Percentiles rank a stretch among this genome's conserved stretches.
These are phyloP conservation scores for Penaeus chinensis DNA, from an alignment of 1,140 invertebrate species.

Conservation along the genomic window DNA sequence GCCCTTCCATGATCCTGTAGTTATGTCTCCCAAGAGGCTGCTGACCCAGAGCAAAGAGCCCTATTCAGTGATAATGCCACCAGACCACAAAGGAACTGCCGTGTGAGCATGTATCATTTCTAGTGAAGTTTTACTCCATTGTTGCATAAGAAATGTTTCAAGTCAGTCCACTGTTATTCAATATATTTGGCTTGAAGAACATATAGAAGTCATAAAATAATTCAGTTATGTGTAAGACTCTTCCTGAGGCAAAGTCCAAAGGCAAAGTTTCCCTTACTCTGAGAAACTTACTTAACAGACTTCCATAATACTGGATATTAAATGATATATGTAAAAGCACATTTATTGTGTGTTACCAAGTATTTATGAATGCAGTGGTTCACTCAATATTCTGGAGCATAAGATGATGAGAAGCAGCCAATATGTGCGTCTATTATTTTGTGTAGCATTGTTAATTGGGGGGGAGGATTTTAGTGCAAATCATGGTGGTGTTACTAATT, in stretches of 20 bases:
- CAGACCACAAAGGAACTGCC: conserved; percentile 45
- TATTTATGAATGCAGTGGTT: conserved; percentile 25
- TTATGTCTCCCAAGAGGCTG: conserved; percentile 56
- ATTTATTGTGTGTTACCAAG: conserved; percentile 15
- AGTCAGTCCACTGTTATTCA: not conserved
- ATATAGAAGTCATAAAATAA: not conserved
- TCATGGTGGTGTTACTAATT: conserved; percentile 24
- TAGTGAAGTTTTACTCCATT: not conserved
- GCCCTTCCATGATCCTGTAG: conserved; percentile 53
- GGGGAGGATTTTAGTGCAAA: conserved; percentile 29
- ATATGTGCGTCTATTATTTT: conserved; percentile 22
- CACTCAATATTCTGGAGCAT: conserved; percentile 7
- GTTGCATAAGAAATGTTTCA: not conserved
- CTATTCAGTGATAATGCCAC: conserved; percentile 45
- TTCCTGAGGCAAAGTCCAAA: too few species aligned
- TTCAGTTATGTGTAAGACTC: too few species aligned
- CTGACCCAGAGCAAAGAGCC: conserved; percentile 46
- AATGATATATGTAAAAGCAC: not conserved
- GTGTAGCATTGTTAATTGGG: conserved; percentile 22
- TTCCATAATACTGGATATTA: too few species aligned
- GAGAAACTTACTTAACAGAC: too few species aligned
- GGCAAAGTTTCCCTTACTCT: too few species aligned
- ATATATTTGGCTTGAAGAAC: not conserved
- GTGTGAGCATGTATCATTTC: conserved; percentile 38
- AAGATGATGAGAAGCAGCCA: not conserved